Percentiles rank a stretch among this genome's conserved stretches.
These are phyloP conservation scores for Sycophila sp. DNA, from an alignment of 1,140 invertebrate species.

Conservation along the genomic window DNA sequence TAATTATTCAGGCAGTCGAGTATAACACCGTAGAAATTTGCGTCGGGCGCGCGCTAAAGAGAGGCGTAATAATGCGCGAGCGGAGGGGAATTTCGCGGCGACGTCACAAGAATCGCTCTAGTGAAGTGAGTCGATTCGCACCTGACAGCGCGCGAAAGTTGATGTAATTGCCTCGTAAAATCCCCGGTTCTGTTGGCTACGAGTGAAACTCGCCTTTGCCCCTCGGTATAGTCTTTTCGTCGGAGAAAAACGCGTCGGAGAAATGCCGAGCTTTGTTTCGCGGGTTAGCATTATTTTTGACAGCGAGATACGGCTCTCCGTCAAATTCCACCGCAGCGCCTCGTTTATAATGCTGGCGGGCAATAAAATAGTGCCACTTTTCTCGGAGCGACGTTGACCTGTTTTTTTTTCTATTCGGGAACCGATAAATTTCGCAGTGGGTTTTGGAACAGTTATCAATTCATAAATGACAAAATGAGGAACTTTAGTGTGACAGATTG, in stretches of 20 bases:
- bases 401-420: too few relatives aligned
- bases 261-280: too few relatives aligned
- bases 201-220: neutral
- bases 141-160: constrained; percentile 41
- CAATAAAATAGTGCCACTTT: too few relatives aligned
- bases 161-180: constrained; percentile 41
- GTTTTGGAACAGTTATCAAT: too few relatives aligned
- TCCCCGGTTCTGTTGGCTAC: constrained; percentile 15
- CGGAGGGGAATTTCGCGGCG: neutral
- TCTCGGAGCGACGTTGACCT: too few relatives aligned
- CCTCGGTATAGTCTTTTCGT: neutral
- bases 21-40: neutral
- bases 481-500: too few relatives aligned
- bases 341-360: too few relatives aligned
- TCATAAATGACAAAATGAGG: too few relatives aligned
- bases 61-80: neutral
- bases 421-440: too few relatives aligned
- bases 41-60: neutral
- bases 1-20: neutral
- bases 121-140: constrained; percentile 15
- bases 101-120: neutral
- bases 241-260: constrained; percentile 1
- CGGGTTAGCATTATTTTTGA: too few relatives aligned
- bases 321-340: too few relatives aligned
- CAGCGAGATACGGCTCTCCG: too few relatives aligned